Base-by-base conservation (phyloP, 2,797 vertebrate species). In the Lithobates pipiens region DNA sequence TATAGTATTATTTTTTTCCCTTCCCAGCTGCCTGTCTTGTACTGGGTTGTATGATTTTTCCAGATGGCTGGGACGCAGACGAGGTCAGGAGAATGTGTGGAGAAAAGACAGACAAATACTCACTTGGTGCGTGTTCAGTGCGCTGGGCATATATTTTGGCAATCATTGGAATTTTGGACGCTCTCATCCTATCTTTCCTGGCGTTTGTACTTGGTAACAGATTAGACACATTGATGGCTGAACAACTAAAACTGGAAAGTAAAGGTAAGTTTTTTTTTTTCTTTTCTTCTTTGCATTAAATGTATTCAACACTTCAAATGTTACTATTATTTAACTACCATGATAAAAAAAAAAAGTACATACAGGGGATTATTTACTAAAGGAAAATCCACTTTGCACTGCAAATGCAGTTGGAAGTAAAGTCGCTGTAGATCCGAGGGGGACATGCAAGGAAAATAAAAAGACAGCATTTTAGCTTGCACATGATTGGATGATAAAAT, bases 141-240 rank as follows among this genome's bases (percentile, higher is more conserved):
- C 98, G 98, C 93, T 99, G 98, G 98, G 98, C 98, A 0, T 99
- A 99, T 93, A 99, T 99, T 92, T 94, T 99, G 93, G 98, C 98
- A 44, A 99, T 99, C 93, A 99, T 99, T 95, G 98, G 97, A 92
- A 99, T 99, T 93, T 89, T 99, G 95, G 98, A 99, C 88, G 98
- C 98, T 42, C 96, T 99, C 91, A 98, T 99, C 92, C 97, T 99
- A 86, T 98, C 98, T 10, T 99, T 99, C 93, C 95, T 99, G 90
- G 98, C 98, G 72, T 99, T 99, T 86, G 98, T 99, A 84, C 95
- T 99, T 90, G 98, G 98, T 76, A 99, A 99, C 95, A 96, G 98
- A 85, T 97, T 99, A 94, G 97, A 99, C 92, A 96, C 96, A 87
- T 96, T 99, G 91, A 97, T 99, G 97, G 96, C 97, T 46, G 97